Conservation (phyloP, 2,888 invertebrate genomes). For the Orchesellides sinensis region DNA sequence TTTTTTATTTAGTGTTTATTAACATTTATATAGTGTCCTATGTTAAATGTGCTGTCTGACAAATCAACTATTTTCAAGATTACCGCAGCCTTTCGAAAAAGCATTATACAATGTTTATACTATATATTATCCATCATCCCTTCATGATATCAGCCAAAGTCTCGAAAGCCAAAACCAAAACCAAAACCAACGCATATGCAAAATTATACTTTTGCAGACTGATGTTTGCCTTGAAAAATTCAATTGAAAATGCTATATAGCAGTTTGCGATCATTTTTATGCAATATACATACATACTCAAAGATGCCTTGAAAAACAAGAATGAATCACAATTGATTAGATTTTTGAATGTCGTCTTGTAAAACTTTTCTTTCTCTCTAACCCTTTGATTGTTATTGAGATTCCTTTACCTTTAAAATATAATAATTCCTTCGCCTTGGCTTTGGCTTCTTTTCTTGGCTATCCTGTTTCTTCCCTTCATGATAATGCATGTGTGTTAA, state of each 20-base stretch:
- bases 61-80: too few species aligned
- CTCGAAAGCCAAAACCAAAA: too few species aligned
- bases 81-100: too few species aligned
- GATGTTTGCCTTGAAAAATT: slow-evolving; percentile 21
- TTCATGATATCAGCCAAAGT: too few species aligned
- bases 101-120: too few species aligned
- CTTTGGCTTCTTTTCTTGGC: neutral
- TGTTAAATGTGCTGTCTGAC: too few species aligned
- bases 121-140: too few species aligned
- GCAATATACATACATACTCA: neutral
- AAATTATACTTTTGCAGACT: neutral
- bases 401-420: neutral
- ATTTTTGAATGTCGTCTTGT: slow-evolving; percentile 20
- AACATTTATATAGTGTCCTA: too few species aligned
- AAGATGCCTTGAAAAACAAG: slow-evolving; percentile 11
- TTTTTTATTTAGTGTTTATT: too few species aligned
- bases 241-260: slow-evolving; percentile 10
- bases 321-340: neutral
- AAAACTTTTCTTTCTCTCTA: too few species aligned
- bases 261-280: neutral
- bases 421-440: slow-evolving; percentile 2
- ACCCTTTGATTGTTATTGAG: neutral
- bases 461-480: too few species aligned
- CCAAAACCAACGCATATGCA: neutral
- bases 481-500: neutral